Base-by-base conservation (phyloP, 2,888 invertebrate genomes). In the Cremastobaeus sp. region DNA sequence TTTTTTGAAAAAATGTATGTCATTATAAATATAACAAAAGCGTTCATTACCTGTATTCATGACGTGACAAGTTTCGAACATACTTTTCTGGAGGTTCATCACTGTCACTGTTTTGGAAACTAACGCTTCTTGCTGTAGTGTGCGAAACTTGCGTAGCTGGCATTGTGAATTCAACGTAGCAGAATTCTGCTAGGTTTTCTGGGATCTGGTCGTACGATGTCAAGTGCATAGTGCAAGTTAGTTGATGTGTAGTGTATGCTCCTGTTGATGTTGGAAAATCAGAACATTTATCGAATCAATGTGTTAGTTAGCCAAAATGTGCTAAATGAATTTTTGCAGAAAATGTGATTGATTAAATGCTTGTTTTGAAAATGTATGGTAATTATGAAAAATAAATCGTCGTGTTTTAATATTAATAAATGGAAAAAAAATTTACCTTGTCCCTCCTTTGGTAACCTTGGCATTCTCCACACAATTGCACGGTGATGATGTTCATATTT, bases 401-500 rank as follows among this genome's bases (percentile, higher is more conserved):
- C 8, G 32, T 32, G n/a, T 32, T 6, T 2, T 6, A 32, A n/a
- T n/a, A n/a, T n/a, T n/a, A n/a, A 35, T 14, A 11, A 35, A 12
- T 3, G 11, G 3, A 43, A 11, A 37, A 3, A 8, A 25, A 25
- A 5, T 25, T 34, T 60, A 96, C 98, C 99, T 91, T 99, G 98
- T 77, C 99, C 98, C 89, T 99, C 97, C 88, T 99, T 99, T 59
- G 99, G 99, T 82, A 99, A 91, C 54, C 98, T 91, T 5, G 97
- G 95, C 91, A 99, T 98, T 80, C 99, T 91, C 99, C 99, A 99
- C 21, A 99, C 99, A 81, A 99, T 96, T 66, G 98, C 93, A 77
- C 96, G 92, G 89, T 98, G 98, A 85, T 98, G 96, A 89, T 99
- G 98, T 89, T 99, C 99, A 89, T 99, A 99, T 89, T 99, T 99